Conservation (phyloP, 2,113 vertebrate genomes). For the Panurus biarmicus region DNA sequence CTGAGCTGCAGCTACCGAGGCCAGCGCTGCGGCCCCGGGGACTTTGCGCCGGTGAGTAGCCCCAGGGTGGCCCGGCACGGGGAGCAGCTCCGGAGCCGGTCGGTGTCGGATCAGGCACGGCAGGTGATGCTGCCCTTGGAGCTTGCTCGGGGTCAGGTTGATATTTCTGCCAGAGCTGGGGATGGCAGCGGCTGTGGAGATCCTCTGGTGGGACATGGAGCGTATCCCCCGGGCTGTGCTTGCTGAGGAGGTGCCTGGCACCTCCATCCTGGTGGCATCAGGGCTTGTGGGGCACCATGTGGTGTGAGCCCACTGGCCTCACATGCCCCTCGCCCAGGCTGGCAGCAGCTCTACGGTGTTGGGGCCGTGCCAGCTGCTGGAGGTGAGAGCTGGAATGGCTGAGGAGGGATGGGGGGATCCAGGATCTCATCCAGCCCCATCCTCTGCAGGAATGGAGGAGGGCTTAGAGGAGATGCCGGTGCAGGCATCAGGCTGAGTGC, state of each 20-base stretch:
- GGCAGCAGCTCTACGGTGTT: not conserved
- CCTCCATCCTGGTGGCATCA: fast-evolving
- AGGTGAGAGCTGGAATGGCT: fast-evolving
- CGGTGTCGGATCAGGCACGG: fast-evolving
- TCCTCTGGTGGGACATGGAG: fast-evolving
- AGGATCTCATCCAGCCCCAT: fast-evolving
- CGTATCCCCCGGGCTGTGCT: not conserved
- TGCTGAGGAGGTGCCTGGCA: not conserved
- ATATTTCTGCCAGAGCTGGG: not conserved
- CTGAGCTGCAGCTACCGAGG: constrained; percentile 86
- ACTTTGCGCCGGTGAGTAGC: constrained; percentile 86
- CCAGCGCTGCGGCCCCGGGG: constrained; percentile 78
- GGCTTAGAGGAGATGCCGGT: not conserved
- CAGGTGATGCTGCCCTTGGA: not conserved
- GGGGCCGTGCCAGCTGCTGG: fast-evolving
- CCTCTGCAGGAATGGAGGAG: not conserved
- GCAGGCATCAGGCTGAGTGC: not conserved
- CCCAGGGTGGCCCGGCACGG: not conserved
- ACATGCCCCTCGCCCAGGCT: fast-evolving
- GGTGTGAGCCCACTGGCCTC: not conserved
- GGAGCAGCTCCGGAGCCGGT: not conserved
- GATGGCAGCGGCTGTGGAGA: fast-evolving
- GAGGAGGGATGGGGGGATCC: fast-evolving
- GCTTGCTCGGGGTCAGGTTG: not conserved
- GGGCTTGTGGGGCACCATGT: not conserved